phyloP scores from a whole-genome alignment of 2,797 vertebrate genomes.

The Mus minutoides region DNA sequence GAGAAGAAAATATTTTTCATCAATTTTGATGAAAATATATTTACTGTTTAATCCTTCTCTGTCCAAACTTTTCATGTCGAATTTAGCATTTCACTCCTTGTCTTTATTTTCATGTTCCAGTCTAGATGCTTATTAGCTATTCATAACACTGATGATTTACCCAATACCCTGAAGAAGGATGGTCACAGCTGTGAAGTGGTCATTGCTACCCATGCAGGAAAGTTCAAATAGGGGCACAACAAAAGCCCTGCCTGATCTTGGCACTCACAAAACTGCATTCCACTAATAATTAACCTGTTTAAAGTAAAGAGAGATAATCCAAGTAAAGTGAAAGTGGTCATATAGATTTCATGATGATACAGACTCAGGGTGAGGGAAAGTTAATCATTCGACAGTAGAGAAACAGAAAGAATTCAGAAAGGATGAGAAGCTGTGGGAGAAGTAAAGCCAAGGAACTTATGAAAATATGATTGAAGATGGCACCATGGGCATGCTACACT shows the following conservation, averaged over 20 bases:
- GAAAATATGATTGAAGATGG: not conserved
- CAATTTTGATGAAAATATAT: not conserved
- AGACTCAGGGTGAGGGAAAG: not conserved
- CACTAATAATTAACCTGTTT: not conserved
- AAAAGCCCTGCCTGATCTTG: not conserved
- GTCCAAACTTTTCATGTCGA: slow-evolving; percentile 7
- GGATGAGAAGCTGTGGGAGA: slow-evolving; percentile 13
- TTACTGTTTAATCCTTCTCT: not conserved
- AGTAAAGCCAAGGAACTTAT: not conserved
- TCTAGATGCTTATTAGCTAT: not conserved
- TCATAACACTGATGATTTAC: not conserved
- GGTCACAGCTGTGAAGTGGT: not conserved
- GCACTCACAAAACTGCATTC: not conserved
- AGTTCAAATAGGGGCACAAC: not conserved
- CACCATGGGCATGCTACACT: slow-evolving; percentile 7
- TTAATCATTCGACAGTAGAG: slow-evolving; percentile 1
- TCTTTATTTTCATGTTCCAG: slow-evolving; percentile 40
- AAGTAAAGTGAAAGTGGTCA: not conserved
- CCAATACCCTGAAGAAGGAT: not conserved
- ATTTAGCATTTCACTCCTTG: not conserved
- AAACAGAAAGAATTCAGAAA: slow-evolving; percentile 23
- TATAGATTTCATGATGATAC: not conserved
- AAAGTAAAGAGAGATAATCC: not conserved
- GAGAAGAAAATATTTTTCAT: not conserved
- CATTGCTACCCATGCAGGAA: rapidly evolving